Evolutionary conservation across 2,797 vertebrate genomes (phyloP).

Genomic region (Linurgus olivaceus): DNA sequence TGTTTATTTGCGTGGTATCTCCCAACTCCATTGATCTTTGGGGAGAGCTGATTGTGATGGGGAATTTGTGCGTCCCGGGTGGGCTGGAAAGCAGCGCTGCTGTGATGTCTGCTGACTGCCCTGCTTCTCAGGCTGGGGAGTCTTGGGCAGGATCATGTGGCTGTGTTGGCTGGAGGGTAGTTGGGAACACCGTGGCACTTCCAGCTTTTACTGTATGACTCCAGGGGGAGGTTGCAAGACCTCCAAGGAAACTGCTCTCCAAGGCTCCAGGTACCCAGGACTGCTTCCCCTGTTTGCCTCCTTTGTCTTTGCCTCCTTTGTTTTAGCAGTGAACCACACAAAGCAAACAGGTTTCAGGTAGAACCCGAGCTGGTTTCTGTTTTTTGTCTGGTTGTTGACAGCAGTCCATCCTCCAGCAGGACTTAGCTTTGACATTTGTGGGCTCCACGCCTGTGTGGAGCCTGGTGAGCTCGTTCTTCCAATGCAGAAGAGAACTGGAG

Average conservation of each 20-base stretch:
- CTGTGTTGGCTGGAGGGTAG: background rate
- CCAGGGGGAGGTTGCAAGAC: background rate
- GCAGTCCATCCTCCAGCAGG: background rate
- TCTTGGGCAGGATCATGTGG: background rate
- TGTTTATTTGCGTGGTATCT: background rate
- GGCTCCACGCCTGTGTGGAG: background rate
- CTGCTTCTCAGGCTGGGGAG: background rate
- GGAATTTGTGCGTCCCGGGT: fast-evolving
- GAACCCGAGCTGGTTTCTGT: background rate
- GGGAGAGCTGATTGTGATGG: background rate
- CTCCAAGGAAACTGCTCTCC: background rate
- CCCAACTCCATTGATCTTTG: background rate
- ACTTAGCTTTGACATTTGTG: background rate
- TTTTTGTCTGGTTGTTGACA: background rate
- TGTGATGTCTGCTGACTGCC: background rate
- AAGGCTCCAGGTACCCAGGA: background rate
- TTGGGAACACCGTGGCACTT: fast-evolving
- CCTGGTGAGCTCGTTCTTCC: background rate
- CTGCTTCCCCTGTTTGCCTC: background rate
- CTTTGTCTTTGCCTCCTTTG: background rate
- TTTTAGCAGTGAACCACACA: background rate
- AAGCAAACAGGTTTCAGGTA: background rate
- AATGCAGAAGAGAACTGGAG: background rate
- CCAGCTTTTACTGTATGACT: background rate
- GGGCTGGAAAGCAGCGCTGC: background rate